These are phyloP conservation scores for Phylloscopus collybita DNA, from an alignment of 2,797 vertebrate genomes.

Conservation along the genomic window DNA sequence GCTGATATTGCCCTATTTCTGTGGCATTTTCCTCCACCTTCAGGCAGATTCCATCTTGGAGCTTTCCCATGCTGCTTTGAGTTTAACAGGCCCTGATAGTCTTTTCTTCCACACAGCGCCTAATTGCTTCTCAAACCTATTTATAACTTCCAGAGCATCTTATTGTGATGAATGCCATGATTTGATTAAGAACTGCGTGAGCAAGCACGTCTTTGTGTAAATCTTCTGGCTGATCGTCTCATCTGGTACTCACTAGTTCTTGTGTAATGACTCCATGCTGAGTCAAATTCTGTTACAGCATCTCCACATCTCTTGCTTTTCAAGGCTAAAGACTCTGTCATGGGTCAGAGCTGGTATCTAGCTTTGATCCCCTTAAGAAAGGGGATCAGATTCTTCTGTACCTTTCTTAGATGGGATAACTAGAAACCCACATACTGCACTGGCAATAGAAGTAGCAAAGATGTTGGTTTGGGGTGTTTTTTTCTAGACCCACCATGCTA, in stretches of 20 bases:
- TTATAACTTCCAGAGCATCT: conserved; percentile 32
- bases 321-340: background rate
- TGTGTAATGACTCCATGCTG: background rate
- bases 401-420: background rate
- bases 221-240: conserved; percentile 29
- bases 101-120: background rate
- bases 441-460: background rate
- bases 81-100: background rate
- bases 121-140: conserved; percentile 33
- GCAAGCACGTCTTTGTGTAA: conserved; percentile 14
- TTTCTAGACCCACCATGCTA: background rate
- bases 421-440: background rate
- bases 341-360: background rate
- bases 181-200: conserved; percentile 38
- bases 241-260: background rate
- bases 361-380: background rate
- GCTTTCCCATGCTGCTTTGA: background rate
- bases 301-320: background rate
- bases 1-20: background rate
- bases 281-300: background rate
- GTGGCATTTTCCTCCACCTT: background rate
- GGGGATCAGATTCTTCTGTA: background rate
- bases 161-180: conserved; percentile 21
- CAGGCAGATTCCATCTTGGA: background rate
- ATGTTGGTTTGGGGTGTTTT: background rate